phyloP scores from a whole-genome alignment of 2,888 invertebrate genomes.

The Orchestes rusci region DNA sequence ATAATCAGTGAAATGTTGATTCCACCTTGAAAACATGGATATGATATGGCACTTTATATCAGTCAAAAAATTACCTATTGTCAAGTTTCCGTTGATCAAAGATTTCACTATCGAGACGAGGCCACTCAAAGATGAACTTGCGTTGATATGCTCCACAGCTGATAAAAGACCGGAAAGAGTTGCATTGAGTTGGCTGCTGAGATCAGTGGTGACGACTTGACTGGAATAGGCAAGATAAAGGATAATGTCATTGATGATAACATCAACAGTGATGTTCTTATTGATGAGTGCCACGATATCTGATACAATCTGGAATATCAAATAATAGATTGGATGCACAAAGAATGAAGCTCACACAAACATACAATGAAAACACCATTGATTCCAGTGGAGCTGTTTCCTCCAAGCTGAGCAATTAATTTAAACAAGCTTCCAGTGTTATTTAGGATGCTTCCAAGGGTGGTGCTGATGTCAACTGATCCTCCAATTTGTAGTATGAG shows the following conservation, averaged over 20 bases:
- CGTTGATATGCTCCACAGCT: neutral
- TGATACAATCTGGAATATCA: neutral
- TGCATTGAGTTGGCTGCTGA: neutral
- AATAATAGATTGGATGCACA: no score
- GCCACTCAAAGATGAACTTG: neutral
- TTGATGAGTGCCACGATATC: neutral
- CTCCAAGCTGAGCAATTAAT: neutral
- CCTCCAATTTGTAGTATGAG: conserved; percentile 2
- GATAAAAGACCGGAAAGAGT: neutral
- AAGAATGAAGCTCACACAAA: neutral
- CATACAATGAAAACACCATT: neutral
- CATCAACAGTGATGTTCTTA: neutral
- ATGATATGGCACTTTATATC: neutral
- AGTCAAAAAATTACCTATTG: neutral
- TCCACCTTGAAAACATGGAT: conserved; percentile 9
- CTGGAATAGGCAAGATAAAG: neutral
- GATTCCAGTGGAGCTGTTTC: neutral
- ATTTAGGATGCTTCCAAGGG: conserved; percentile 1
- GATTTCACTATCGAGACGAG: neutral
- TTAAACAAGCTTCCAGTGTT: conserved; percentile 1
- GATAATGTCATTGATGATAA: neutral
- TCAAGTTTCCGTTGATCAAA: neutral
- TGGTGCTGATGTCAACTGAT: neutral
- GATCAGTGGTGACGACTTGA: neutral
- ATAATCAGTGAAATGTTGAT: conserved; percentile 10